A percentile compares a stretch with the other conserved stretches of the same genome.
Evolutionary conservation across 2,888 invertebrate species (phyloP).

Genomic region (Cephus rjabovi): DNA sequence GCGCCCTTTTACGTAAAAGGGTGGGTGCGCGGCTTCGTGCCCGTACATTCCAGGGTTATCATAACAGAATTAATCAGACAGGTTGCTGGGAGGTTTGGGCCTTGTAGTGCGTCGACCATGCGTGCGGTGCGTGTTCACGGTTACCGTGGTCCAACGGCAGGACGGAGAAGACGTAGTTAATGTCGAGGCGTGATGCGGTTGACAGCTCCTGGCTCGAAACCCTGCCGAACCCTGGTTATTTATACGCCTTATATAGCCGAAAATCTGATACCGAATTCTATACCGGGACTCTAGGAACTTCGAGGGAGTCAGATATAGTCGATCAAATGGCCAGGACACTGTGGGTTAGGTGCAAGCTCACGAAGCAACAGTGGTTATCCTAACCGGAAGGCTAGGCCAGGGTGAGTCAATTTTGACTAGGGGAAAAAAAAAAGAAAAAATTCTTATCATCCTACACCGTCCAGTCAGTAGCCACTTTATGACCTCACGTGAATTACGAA

Average conservation of each 20-base stretch:
- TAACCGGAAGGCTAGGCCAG: conserved; percentile 7
- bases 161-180: conserved; percentile 29
- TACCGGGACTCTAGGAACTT: neutral
- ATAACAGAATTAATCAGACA: conserved; percentile 45
- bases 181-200: conserved; percentile 35
- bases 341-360: neutral
- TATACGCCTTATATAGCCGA: conserved; percentile 9
- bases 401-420: neutral
- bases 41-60: conserved; percentile 44
- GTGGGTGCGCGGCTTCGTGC: conserved; percentile 6
- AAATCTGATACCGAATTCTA: conserved; percentile 6
- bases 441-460: neutral
- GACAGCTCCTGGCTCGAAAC: conserved; percentile 31
- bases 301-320: neutral
- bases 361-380: conserved; percentile 9
- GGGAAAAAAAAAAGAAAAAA: too few species aligned
- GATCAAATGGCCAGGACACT: neutral
- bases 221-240: conserved; percentile 8
- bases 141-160: neutral
- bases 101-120: conserved; percentile 24
- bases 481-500: neutral
- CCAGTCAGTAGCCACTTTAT: neutral
- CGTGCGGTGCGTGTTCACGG: conserved; percentile 31
- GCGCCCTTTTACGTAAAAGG: neutral
- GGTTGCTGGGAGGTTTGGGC: conserved; percentile 29